Conservation (phyloP, 1,140 invertebrate species). For the Anastrepha ludens region DNA sequence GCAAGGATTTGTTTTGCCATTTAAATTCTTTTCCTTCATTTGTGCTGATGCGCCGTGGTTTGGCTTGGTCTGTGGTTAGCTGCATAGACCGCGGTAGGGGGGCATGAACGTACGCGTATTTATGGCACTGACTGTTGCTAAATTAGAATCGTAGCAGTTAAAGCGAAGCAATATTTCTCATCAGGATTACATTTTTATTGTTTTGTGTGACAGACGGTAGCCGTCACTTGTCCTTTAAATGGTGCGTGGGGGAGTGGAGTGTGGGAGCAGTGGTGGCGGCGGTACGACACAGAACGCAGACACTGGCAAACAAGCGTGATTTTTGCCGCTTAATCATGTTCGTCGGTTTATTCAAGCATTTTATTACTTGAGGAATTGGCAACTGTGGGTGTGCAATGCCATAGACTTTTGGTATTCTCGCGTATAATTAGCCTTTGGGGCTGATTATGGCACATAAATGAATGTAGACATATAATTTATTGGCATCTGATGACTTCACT, state of each 20-base stretch:
- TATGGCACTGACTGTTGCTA: conserved; percentile 59
- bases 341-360: conserved; percentile 66
- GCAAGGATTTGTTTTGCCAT: conserved; percentile 69
- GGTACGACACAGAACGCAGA: neutral
- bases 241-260: neutral
- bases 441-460: neutral
- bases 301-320: conserved; percentile 64
- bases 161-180: conserved; percentile 68
- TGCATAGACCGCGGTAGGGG: neutral
- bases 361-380: conserved; percentile 61
- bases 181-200: conserved; percentile 73
- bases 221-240: conserved; percentile 59
- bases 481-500: conserved; percentile 1
- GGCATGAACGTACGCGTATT: neutral
- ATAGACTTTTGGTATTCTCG: neutral
- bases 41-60: conserved; percentile 60
- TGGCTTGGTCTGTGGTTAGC: conserved; percentile 44
- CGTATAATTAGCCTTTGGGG: neutral
- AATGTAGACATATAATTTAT: neutral
- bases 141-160: conserved; percentile 65
- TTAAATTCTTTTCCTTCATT: conserved; percentile 74
- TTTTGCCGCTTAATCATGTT: conserved; percentile 74
- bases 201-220: conserved; percentile 69
- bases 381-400: neutral
- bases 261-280: neutral